Evolutionary conservation across 2,888 invertebrate genomes (phyloP).

Genomic region (Resseliella maxima): DNA sequence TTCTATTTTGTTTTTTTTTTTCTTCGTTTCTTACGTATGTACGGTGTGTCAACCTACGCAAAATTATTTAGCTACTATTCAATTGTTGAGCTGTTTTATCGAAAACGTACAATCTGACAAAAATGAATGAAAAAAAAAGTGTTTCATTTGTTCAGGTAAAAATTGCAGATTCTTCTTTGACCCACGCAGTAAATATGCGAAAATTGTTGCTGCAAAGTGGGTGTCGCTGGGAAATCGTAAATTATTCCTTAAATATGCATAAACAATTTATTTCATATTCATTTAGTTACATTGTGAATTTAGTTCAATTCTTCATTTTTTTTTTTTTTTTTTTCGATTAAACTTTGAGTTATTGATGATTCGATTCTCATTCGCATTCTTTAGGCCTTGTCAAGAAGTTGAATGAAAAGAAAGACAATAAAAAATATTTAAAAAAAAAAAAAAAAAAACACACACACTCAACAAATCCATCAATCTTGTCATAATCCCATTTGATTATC

Average conservation of each 20-base stretch:
- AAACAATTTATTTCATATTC: not conserved
- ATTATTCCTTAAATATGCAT: not conserved
- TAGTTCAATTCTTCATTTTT: not conserved
- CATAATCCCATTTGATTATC: constrained; percentile 48
- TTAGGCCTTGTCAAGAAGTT: not conserved
- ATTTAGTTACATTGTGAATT: not conserved
- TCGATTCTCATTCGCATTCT: not conserved
- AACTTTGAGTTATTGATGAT: constrained; percentile 4
- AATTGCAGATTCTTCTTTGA: not conserved
- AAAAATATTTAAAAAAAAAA: not conserved
- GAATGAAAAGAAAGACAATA: not conserved
- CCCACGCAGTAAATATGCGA: not conserved
- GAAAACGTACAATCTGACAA: constrained; percentile 31
- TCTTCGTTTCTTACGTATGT: no score
- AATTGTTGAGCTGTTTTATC: constrained; percentile 3
- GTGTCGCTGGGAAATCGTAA: constrained; percentile 6
- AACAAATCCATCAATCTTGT: constrained; percentile 49
- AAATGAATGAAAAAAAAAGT: no score
- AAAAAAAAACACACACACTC: constrained; percentile 9
- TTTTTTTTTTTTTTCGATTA: not conserved
- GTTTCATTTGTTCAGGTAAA: not conserved
- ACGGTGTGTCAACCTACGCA: constrained; percentile 37
- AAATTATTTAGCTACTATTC: not conserved
- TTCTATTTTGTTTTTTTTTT: no score
- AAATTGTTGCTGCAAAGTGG: not conserved